Percentiles rank a stretch among this genome's conserved stretches.
These are phyloP conservation scores for Podarcis cretensis DNA, from an alignment of 2,113 vertebrate genomes.

Conservation along the genomic window DNA sequence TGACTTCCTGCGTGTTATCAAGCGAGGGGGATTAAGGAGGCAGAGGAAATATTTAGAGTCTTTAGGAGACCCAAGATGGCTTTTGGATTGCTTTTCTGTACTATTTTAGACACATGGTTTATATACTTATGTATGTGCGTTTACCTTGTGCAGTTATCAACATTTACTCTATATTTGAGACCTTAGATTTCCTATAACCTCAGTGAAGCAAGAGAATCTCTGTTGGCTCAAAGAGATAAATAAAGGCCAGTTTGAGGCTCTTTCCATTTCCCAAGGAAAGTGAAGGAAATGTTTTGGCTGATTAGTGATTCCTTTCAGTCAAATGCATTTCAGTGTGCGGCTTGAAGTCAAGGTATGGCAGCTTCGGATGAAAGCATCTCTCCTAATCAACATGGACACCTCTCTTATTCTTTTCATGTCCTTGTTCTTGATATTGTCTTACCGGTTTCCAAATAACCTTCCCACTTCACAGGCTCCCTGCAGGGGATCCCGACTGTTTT, in stretches of 20 bases:
- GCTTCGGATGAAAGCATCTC: not conserved
- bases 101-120: too few relatives aligned
- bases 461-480: not conserved
- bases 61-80: too few relatives aligned
- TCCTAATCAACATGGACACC: not conserved
- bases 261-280: not conserved
- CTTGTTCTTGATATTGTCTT: not conserved
- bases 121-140: too few relatives aligned
- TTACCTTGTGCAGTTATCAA: too few relatives aligned
- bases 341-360: not conserved
- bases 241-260: not conserved
- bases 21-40: too few relatives aligned
- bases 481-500: not conserved
- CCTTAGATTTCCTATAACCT: too few relatives aligned
- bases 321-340: conserved; percentile 13
- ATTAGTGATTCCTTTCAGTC: conserved; percentile 19
- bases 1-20: too few relatives aligned
- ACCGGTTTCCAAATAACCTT: not conserved
- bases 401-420: not conserved
- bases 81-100: too few relatives aligned
- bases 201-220: too few relatives aligned
- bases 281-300: not conserved
- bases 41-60: too few relatives aligned
- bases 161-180: too few relatives aligned
- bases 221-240: not conserved